Base-by-base conservation (phyloP, 1,140 invertebrate genomes). In the Drosophila ercepeae region DNA sequence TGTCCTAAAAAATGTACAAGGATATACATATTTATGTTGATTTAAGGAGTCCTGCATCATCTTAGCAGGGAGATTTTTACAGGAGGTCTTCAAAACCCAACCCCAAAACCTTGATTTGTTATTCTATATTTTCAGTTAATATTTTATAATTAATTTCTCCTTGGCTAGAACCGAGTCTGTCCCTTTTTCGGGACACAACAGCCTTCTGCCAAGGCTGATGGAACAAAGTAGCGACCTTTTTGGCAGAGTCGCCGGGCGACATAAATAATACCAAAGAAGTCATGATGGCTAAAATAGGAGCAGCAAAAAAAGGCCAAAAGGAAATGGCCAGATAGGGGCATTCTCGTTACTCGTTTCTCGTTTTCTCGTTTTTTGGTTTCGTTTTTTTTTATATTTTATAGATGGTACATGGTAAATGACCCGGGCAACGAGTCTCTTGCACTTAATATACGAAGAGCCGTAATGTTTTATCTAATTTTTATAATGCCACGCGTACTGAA, bases 401-500 rank as follows among this genome's bases (percentile, higher is more conserved):
- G 44, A 77, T 45, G 39, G 49, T 46, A 50, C 53, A 76, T 45
- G 39, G 49, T 46, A 53, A 58, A 71, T 54, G 74, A 77, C 65
- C 65, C 58, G 44, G 42, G 29, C 53, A 72, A 55, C 53, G 64
- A 52, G 45, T 23, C 65, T 58, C 65, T 46, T 53, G 59, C 72
- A 81, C 76, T 76, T 75, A 81, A 81, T 81, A 63, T 50, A 73
- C 32, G 16, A 49, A 36, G 42, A 52, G 9, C 48, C 29, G 68
- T 72, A 64, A 81, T 81, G 73, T 81, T 79, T 79, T 76, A 63
- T 69, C 64, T 63, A 69, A 70, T 71, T 79, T 68, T 57, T 73
- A 51, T 72, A 51, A 51, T 63, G 76, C 70, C 27, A 60, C 58
- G 78, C 78, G 78, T 82, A 77, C 78, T 82, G 78, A 82, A 82